Percentiles rank a stretch among this genome's conserved stretches.
phyloP scores from a whole-genome alignment of 1,140 invertebrate genomes.

The Homalodisca vitripennis region DNA sequence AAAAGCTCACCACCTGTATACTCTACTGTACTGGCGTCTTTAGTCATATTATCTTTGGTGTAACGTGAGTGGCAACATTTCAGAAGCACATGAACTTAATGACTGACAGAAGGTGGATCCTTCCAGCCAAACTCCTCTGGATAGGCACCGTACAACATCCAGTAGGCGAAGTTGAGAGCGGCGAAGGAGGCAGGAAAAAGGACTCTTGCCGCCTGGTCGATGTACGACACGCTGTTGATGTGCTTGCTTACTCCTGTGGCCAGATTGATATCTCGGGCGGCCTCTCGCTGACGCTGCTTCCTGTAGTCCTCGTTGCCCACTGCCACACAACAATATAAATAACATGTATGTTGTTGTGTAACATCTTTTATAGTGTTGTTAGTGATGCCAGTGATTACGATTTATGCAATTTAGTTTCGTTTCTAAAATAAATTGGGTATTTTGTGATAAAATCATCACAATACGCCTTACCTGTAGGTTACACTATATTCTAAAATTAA shows the following conservation, averaged over 20 bases:
- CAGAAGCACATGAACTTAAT: conserved; percentile 19
- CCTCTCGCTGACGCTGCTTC: conserved; percentile 69
- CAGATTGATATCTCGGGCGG: conserved; percentile 48
- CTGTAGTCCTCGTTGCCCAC: conserved; percentile 75
- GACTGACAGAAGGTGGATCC: conserved; percentile 48
- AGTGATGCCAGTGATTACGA: too few relatives aligned
- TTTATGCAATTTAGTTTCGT: too few relatives aligned
- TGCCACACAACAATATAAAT: conserved; percentile 33
- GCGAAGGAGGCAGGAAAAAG: conserved; percentile 85
- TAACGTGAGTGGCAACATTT: background rate
- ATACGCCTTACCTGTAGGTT: too few relatives aligned
- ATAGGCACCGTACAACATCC: conserved; percentile 74
- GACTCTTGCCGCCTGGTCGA: conserved; percentile 80
- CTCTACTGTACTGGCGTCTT: too few relatives aligned
- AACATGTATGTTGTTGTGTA: too few relatives aligned
- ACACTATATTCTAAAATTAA: too few relatives aligned
- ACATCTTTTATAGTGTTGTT: too few relatives aligned
- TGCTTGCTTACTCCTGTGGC: conserved; percentile 53
- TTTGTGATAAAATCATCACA: too few relatives aligned
- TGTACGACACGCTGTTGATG: conserved; percentile 84
- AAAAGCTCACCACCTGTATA: too few relatives aligned
- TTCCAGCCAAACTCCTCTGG: conserved; percentile 73
- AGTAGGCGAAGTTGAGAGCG: conserved; percentile 84
- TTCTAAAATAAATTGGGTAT: too few relatives aligned
- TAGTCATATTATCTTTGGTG: too few relatives aligned